Base-by-base conservation (phyloP, 2,888 invertebrate genomes). In the Diaprepes abbreviatus region DNA sequence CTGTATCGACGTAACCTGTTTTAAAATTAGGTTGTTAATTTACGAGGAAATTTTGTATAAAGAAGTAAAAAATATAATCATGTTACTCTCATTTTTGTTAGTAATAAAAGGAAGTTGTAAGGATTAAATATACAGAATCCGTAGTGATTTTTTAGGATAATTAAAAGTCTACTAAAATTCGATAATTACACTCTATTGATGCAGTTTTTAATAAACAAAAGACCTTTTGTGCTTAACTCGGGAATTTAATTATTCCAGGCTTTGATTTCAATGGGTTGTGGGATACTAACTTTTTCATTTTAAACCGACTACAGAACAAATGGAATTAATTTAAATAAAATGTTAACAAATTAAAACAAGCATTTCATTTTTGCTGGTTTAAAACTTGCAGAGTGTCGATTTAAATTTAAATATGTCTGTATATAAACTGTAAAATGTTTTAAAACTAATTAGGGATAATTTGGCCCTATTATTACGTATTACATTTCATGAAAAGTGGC, bases 261-360 rank as follows among this genome's bases (percentile, higher is more conserved):
- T 33, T 59, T 59, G 59, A 45, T 59, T 59, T 45, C 33, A 24
- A 19, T 12, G 19, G 21, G 10, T 21, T n/a, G 33, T 14, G 28
- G 59, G 45, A 17, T 58, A 24, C 24, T 45, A 14, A 35, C n/a
- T 55, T 59, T 45, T 3, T 16, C 33, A 45, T 5, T 33, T 33
- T 9, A 10, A 55, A 55, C 24, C 35, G 17, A 6, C 24, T 19
- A 50, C 21, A 21, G 50, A 36, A 43, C 45, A 59, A 45, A 21
- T 40, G 16, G 19, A 45, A 45, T 59, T 36, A 21, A 59, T 59
- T 59, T 36, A 35, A 57, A 57, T 57, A 57, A 57, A 57, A 57
- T 59, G n/a, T 19, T n/a, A 36, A 16, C 57, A 10, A 38, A 38
- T 31, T 45, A 31, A 43, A 59, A 43, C 28, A 40, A 45, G 59